Evolutionary conservation across 2,888 invertebrate species (phyloP).

Genomic region (Emmelina monodactyla): DNA sequence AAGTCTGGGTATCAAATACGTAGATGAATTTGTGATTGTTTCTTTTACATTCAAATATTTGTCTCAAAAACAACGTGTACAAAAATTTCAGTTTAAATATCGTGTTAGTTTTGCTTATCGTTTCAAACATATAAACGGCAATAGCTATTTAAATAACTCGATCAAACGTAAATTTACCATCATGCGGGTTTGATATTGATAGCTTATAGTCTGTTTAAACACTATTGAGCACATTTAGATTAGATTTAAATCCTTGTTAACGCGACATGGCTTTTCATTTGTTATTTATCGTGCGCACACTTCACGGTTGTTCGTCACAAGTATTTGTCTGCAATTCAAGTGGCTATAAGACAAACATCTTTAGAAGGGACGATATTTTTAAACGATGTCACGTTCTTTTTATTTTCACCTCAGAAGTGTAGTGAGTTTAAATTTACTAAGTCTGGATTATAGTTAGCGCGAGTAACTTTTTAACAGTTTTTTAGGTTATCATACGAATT

Average conservation of each 20-base stretch:
- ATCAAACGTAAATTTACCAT: constrained; percentile 18
- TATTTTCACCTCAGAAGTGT: too few relatives aligned
- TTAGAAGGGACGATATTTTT: background rate
- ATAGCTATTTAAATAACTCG: background rate
- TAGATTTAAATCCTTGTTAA: constrained; percentile 44
- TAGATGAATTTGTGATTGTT: constrained; percentile 5
- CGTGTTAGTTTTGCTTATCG: too few relatives aligned
- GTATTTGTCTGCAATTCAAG: constrained; percentile 7
- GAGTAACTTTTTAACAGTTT: too few relatives aligned
- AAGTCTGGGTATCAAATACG: constrained; percentile 29
- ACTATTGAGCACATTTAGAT: constrained; percentile 35
- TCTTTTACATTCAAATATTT: too few relatives aligned
- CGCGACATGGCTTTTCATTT: constrained; percentile 30
- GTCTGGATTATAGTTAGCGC: too few relatives aligned
- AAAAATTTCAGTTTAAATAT: too few relatives aligned
- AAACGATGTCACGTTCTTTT: too few relatives aligned
- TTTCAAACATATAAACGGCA: too few relatives aligned
- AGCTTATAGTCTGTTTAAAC: constrained; percentile 42
- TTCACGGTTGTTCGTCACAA: constrained; percentile 26
- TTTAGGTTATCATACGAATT: too few relatives aligned
- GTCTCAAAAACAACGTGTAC: too few relatives aligned
- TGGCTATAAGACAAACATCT: constrained; percentile 4
- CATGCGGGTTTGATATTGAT: constrained; percentile 45
- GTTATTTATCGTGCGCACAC: constrained; percentile 45
- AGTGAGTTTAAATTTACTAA: too few relatives aligned